Evolutionary conservation across 2,888 invertebrate species (phyloP).

Genomic region (Acanthosoma haemorrhoidale): DNA sequence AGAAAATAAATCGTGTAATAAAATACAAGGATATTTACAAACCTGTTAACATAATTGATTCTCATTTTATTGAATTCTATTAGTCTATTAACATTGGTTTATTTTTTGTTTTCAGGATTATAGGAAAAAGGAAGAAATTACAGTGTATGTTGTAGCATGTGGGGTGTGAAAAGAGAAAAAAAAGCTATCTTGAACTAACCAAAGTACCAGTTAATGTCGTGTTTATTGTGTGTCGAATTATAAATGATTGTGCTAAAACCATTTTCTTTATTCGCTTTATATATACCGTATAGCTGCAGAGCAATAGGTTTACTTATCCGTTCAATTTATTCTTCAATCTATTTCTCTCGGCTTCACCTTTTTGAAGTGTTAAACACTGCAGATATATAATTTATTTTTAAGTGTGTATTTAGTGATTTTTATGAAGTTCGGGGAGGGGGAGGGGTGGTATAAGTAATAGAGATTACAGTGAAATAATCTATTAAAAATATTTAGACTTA

Average conservation of each 20-base stretch:
- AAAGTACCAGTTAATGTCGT: constrained; percentile 18
- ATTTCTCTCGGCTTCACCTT: background rate
- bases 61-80: no score
- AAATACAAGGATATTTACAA: no score
- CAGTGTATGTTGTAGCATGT: constrained; percentile 15
- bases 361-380: background rate
- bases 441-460: background rate
- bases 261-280: background rate
- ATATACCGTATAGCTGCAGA: background rate
- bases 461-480: background rate
- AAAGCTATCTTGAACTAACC: constrained; percentile 9
- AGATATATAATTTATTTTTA: background rate
- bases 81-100: background rate
- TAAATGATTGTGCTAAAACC: constrained; percentile 13
- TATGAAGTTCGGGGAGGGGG: background rate
- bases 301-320: background rate
- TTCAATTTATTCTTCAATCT: background rate
- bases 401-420: background rate
- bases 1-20: no score
- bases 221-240: constrained; percentile 20
- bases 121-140: background rate
- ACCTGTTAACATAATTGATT: no score
- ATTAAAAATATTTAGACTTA: background rate
- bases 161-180: constrained; percentile 27
- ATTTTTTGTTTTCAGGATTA: background rate